Base-by-base conservation (phyloP, 2,797 vertebrate genomes). In the Pantherophis alleghaniensis region DNA sequence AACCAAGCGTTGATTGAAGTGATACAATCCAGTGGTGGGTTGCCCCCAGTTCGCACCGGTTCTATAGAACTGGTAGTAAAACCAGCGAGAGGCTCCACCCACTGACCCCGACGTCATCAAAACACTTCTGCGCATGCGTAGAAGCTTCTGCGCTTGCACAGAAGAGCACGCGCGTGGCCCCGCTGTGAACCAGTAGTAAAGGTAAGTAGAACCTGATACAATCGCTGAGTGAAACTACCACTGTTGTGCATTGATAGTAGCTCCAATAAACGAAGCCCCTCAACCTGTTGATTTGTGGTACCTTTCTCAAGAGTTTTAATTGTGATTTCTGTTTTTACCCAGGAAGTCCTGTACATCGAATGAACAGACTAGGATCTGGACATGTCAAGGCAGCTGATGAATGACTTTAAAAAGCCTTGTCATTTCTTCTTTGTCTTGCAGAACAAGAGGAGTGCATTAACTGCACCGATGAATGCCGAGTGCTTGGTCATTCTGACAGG, bases 381-480 rank as follows among this genome's bases (percentile, higher is more conserved):
- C 90, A 93, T 87, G 96, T 94, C 69, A 92, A 96, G 96, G 92
- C 86, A 94, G 95, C 93, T 89, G 87, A 92, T 94, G 96, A 96
- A 96, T 97, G 97, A 97, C 94, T 79, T 92, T 94, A 96, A 63
- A 61, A n/a, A 61, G n/a, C 13, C 55, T 61, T 96, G 89, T 97
- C 91, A 0, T 97, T 95, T 97, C 92, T 95, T 53, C 90, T 97
- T 97, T 98, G 63, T 98, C 97, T 98, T 98, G 32, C 98, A 99
- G 99, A 99, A 97, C 98, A 98, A 97, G 99, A 99, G 98, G 99
- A 99, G 97, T 99, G 99, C 95, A 97, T 99, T 97, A 99, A 99
- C 96, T 99, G 99, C 96, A 99, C 99, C 88, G 99, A 99, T 95
- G 99, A 99, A 98, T 99, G 99, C 97, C 97, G 99, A 97, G 99